Base-by-base conservation (phyloP, 1,140 invertebrate species). In the Drosophila nigromelanica region DNA sequence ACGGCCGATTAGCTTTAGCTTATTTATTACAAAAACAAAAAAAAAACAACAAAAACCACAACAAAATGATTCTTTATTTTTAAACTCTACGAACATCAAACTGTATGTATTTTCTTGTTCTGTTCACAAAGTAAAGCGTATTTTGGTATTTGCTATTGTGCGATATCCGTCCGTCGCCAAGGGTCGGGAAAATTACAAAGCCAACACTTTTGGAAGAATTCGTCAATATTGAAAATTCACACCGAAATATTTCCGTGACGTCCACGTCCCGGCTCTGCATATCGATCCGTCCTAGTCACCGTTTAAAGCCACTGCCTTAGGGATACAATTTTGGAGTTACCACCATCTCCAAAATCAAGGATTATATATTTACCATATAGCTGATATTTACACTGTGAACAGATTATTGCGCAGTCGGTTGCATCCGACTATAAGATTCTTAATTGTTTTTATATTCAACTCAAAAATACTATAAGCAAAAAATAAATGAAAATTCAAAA, bases 1-100 rank as follows among this genome's bases (percentile, higher is more conserved):
- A 37, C 42, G 60, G 60, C 67, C 72, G 67, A 76, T 71, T 85
- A 83, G 80, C 80, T 83, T 79, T 83, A 83, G 73, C 68, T 61
- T 83, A 83, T 78, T 74, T 73, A 73, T 73, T 76, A 73, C 59
- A 66, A 59, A 74, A 47, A 15, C 39, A 62, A 58, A 56, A 27
- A 27, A 27, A 27, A 27, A 27, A 27, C 27, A 27, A 27, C 27
- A 27, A 27, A 42, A 60, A 18, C 45, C 12, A 59, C 15, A 51
- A 66, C 14, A 55, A 30, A 30, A 58, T 42, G 24, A 58, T 30
- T 61, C 27, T 54, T 61, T 61, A 54, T 54, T 15, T 48, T 43
- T 37, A 30, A 54, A 39, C 51, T 50, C 30, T 78, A 73, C 52
- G 70, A 50, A 67, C 37, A 63, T 70, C 42, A 79, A 80, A 73